Base-by-base conservation (phyloP, 2,113 vertebrate species). In the Colaptes auratus region DNA sequence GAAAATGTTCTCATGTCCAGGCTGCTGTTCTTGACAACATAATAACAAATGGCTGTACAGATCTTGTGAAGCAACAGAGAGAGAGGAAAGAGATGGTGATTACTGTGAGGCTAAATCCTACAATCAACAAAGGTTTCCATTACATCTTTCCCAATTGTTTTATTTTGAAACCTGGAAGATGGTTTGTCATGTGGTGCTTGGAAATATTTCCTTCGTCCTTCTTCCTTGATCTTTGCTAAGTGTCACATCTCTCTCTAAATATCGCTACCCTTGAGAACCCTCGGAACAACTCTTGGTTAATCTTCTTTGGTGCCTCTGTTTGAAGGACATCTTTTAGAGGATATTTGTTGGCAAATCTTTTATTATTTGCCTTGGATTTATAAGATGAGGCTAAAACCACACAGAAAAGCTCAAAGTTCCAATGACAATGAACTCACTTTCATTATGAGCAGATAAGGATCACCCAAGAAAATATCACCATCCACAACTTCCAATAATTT, bases 1-100 rank as follows among this genome's bases (percentile, higher is more conserved):
- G 63, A 76, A 89, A 95, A 83, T 88, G 33, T 95, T 95, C 46
- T 90, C 74, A 60, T 56, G 42, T 78, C 24, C 67, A 72, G 15
- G 21, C 16, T 69, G 31, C 11, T 91, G 13, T 52, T 91, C 60
- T 85, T 83, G 10, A 28, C 53, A 92, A 83, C 42, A 18, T 76
- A 60, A 24, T 44, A 92, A 64, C 24, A 83, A 81, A 70, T n/a
- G 9, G 18, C 5, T 86, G 11, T 16, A 59, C 14, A 69, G 89
- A 60, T 60, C 52, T 85, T 88, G 67, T 7, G 48, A 33, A 18
- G 6, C 63, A 76, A 15, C 42, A 44, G 42, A 82, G 69, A 89
- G 75, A 88, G 15, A 30, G 9, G 50, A 83, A 90, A 73, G 70
- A 86, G 28, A 69, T 78, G 19, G 19, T 75, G 30, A 64, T 64